Conservation (phyloP, 2,797 vertebrate genomes). For the Onychomys leucogaster region DNA sequence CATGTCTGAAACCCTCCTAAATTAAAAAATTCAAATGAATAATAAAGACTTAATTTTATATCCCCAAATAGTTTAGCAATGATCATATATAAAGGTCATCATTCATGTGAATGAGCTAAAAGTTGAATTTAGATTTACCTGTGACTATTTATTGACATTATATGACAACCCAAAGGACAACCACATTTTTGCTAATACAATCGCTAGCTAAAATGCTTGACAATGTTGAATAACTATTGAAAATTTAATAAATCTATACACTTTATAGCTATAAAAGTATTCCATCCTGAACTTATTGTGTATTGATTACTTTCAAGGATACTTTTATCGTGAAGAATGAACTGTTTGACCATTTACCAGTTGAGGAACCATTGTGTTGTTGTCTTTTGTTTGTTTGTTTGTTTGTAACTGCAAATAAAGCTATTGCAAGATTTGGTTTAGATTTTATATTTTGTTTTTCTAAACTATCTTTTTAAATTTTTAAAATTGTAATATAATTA, state of each 20-base stretch:
- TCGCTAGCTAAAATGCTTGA: not conserved
- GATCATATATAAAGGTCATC: constrained; percentile 4
- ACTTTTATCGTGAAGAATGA: not conserved
- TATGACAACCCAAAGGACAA: not conserved
- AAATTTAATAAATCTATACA: not conserved
- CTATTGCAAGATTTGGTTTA: not conserved
- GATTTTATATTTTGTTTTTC: constrained; percentile 2
- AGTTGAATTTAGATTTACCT: constrained; percentile 6
- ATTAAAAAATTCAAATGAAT: not conserved
- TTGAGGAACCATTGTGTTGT: not conserved
- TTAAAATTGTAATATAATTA: not conserved
- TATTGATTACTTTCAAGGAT: constrained; percentile 29
- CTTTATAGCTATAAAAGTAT: constrained; percentile 1
- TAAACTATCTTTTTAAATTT: not conserved
- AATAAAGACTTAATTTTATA: not conserved
- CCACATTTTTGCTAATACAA: not conserved
- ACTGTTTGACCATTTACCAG: not conserved
- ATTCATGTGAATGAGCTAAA: not conserved
- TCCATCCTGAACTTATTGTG: not conserved
- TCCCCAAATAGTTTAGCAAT: constrained; percentile 29
- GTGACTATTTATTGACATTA: not conserved
- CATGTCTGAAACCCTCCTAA: not conserved
- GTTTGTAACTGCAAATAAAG: constrained; percentile 24
- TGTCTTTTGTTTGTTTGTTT: not conserved
- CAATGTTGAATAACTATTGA: constrained; percentile 29